Evolutionary conservation across 1,140 invertebrate species (phyloP).

Genomic region (Vanessa tameamea): DNA sequence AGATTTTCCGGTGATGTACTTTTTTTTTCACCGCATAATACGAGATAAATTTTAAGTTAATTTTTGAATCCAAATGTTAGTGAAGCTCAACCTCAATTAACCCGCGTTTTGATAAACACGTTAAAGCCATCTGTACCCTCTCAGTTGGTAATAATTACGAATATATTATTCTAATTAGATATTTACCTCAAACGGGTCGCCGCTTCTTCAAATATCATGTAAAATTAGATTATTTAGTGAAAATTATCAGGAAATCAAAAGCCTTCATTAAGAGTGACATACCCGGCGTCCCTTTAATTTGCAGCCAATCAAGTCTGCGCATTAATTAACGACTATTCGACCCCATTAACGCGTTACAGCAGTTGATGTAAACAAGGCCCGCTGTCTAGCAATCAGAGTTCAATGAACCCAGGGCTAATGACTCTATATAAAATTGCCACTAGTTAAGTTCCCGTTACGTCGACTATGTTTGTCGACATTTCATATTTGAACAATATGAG

Average conservation of each 20-base stretch:
- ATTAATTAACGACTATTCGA: constrained; percentile 41
- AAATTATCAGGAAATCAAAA: constrained; percentile 17
- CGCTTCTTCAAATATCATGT: no score
- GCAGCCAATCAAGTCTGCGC: constrained; percentile 38
- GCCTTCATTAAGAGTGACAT: constrained; percentile 17
- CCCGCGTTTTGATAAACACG: no score
- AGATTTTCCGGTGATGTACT: no score
- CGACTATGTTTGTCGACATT: constrained; percentile 17
- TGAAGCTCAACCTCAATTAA: no score
- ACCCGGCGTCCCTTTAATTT: constrained; percentile 36
- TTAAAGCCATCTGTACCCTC: no score
- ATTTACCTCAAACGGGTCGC: no score
- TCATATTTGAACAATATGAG: constrained; percentile 7
- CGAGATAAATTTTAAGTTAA: no score
- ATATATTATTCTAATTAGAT: no score
- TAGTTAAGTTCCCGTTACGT: constrained; percentile 34
- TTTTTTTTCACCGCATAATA: no score
- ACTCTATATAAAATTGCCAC: constrained; percentile 52
- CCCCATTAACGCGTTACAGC: constrained; percentile 35
- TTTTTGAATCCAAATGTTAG: no score
- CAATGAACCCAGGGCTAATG: constrained; percentile 49
- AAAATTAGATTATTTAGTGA: neutral
- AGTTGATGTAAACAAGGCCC: constrained; percentile 46
- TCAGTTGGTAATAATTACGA: no score
- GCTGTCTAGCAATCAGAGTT: constrained; percentile 55